phyloP scores from a whole-genome alignment of 37 sponge, comb jelly and placozoan genomes.

The Cladorhizidae sp. region DNA sequence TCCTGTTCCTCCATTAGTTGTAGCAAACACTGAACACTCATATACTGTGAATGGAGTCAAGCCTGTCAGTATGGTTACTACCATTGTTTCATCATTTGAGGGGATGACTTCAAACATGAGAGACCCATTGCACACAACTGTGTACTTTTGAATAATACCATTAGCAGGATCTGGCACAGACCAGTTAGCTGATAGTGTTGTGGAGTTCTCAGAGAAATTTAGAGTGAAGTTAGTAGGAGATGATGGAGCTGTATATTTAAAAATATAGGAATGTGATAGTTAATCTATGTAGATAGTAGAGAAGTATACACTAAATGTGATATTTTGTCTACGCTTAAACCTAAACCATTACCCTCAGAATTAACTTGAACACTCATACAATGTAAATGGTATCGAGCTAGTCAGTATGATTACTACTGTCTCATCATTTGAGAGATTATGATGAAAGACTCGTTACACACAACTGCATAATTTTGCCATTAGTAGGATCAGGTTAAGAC shows the following conservation, averaged over 20 bases:
- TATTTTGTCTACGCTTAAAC: no score
- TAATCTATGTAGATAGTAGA: slow-evolving; percentile 54
- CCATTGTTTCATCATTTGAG: not conserved
- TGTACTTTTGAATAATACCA: slow-evolving; percentile 41
- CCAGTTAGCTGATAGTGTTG: slow-evolving; percentile 26
- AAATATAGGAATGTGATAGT: no score
- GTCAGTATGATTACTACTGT: not conserved
- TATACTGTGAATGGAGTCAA: slow-evolving; percentile 40
- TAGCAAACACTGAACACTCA: slow-evolving; percentile 52
- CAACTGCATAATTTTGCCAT: slow-evolving; percentile 53
- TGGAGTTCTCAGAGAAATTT: not conserved
- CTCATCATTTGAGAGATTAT: not conserved
- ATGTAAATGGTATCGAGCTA: slow-evolving; percentile 43
- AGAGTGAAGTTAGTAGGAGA: slow-evolving; percentile 20
- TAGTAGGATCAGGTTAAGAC: slow-evolving; percentile 18
- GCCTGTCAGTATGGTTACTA: not conserved
- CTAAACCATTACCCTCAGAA: no score
- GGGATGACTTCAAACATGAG: not conserved
- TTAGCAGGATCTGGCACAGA: slow-evolving; percentile 17
- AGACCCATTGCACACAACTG: slow-evolving; percentile 4
- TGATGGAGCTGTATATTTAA: slow-evolving; percentile 3
- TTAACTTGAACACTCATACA: slow-evolving; percentile 47
- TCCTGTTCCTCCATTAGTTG: slow-evolving; percentile 54
- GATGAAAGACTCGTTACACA: not conserved
- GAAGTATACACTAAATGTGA: no score